Evolutionary conservation across 2,797 vertebrate species (phyloP), one percentile per base, ranked within the genome.

Genomic region (Sus cebifrons): DNA sequence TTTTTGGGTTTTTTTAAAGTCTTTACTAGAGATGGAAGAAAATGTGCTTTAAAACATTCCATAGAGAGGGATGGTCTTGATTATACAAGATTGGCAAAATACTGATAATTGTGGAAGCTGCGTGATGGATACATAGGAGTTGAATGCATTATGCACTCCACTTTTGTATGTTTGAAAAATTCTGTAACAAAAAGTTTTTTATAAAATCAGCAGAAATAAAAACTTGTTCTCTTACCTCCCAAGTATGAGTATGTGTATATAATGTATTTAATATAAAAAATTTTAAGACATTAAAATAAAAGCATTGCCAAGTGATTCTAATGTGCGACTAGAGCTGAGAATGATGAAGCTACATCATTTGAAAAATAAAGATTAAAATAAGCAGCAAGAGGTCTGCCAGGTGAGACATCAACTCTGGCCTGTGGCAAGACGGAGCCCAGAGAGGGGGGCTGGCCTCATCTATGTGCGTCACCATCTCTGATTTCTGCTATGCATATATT

Each of bases 171-270:
- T 79, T 75, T 93, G n/a, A 86, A 91, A 90, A 92, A 49, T 81
- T 86, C 60, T 88, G 32, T 62, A 86, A 83, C 64, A 93, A 82
- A 65, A 93, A 62, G 20, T 88, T 93, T 87, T 87, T 91, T 78
- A 95, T 84, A 86, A 65, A 93, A 85, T 82, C 16, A 71, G 64
- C 23, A 95, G 27, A 92, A 89, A 96, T 70, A 96, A 92, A 83
- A 15, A 89, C 85, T 29, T 93, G 60, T 79, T 87, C 15, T 79
- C 70, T 79, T 23, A 16, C 2, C 5, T 49, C 82, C 56, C 54
- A 78, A 77, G 75, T 36, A 32, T 17, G 40, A 15, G 9, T 74
- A 0, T 82, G 16, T 71, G 12, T 60, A 4, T 64, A 74, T 70
- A 60, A 89, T 64, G 27, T 74, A 81, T 64, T 89, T 93, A 90